A percentile compares a stretch with the other conserved stretches of the same genome.
Evolutionary conservation across 2,113 vertebrate genomes (phyloP).

Genomic region (Triplophysa siluroides): DNA sequence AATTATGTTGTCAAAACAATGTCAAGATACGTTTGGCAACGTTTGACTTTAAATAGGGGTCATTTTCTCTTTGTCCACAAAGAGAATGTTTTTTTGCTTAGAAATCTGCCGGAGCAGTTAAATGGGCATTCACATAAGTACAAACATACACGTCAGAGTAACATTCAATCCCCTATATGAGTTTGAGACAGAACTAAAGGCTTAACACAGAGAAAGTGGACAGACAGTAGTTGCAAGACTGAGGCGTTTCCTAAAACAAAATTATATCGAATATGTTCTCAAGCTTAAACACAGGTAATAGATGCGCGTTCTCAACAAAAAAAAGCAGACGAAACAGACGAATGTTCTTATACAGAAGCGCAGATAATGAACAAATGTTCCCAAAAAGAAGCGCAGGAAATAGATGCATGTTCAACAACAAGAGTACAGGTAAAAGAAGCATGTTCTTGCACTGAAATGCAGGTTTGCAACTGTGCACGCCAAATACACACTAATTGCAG

Average conservation of each 20-base stretch:
- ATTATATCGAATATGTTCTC: neutral
- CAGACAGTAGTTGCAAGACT: no score
- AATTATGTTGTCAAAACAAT: conserved; percentile 61
- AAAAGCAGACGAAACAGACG: no score
- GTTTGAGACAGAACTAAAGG: no score
- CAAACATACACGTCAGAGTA: neutral
- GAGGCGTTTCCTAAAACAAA: no score
- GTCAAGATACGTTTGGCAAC: conserved; percentile 47
- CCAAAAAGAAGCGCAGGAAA: neutral
- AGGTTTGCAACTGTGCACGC: neutral
- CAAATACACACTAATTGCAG: conserved; percentile 25
- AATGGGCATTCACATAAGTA: neutral
- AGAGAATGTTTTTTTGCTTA: conserved; percentile 52
- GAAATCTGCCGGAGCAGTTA: neutral
- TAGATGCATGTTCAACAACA: neutral
- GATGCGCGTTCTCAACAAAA: neutral
- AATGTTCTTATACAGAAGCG: no score
- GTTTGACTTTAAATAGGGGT: conserved; percentile 55
- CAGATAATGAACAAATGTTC: neutral
- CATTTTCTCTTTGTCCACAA: conserved; percentile 45
- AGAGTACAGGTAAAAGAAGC: neutral
- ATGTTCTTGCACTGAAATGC: conserved; percentile 5
- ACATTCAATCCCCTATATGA: no score
- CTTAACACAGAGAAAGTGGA: no score
- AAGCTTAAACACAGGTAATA: neutral